These are phyloP conservation scores for Dipodomys stephensi DNA, from an alignment of 2,113 vertebrate genomes.

Conservation along the genomic window DNA sequence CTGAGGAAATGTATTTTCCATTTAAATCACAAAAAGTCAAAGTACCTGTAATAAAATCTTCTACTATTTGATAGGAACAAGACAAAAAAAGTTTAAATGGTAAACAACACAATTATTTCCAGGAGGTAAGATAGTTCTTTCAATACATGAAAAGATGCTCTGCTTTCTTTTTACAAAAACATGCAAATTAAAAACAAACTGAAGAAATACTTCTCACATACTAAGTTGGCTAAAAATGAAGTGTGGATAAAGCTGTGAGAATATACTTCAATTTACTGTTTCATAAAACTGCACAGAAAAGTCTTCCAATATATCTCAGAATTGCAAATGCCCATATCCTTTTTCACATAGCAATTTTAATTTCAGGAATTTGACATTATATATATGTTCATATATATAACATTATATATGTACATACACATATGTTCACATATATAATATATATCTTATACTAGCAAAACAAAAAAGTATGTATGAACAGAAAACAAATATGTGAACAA, in stretches of 20 bases:
- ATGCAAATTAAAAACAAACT: constrained; percentile 32
- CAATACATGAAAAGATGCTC: neutral
- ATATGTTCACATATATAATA: neutral
- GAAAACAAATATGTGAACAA: no score
- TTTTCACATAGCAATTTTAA: neutral
- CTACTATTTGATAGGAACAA: neutral
- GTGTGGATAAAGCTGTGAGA: neutral
- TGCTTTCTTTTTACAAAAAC: neutral
- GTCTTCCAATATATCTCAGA: neutral
- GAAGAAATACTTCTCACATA: neutral
- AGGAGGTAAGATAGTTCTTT: neutral
- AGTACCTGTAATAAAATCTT: neutral
- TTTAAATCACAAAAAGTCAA: neutral
- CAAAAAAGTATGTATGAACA: no score
- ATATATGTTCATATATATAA: neutral
- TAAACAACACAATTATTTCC: neutral
- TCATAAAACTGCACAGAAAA: no score
- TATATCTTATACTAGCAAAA: neutral
- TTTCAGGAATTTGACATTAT: neutral
- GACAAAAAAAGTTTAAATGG: neutral
- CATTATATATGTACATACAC: neutral
- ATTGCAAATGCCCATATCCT: neutral
- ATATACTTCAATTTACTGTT: neutral
- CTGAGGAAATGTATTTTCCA: neutral
- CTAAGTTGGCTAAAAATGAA: neutral